Base-by-base conservation (phyloP, 2,888 invertebrate genomes). In the Mayetiola destructor region DNA sequence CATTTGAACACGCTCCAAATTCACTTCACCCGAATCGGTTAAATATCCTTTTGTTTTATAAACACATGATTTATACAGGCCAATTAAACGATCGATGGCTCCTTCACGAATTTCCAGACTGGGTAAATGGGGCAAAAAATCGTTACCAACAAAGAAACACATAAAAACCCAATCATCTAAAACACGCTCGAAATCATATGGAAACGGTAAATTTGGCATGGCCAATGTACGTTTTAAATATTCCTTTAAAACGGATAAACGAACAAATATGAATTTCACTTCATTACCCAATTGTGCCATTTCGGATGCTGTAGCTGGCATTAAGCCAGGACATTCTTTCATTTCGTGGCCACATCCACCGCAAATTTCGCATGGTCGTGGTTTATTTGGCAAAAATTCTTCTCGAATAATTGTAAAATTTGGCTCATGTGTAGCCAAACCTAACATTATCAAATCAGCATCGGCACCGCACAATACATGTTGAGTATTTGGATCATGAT, bases 81-180 rank as follows among this genome's bases (percentile, higher is more conserved):
- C 83, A 6, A 99, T 85, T 18, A 99, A 79, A 57, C 95, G 77
- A 72, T 99, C 97, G 54, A 99, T 95, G 0, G 99, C 96, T 0
- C 88, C 89, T 75, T 97, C 96, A 54, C 95, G 78, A 66, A 99
- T 99, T 78, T 99, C 97, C 63, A 99, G 74, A 56, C 95, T 95
- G 4, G 99, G 99, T 62, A 99, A 77, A 76, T 99, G 99, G 0
- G 99, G 99, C 64, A 99, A 72, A 69, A 99, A 99, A 74, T 99
- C 99, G 68, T 99, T 99, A 54, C 99, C 99, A 56, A 97, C 96
- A 73, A 99, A 99, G 76, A 99, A 99, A 69, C 99, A 99, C 93
- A 99, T 95, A 66, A 84, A 84, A 5, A 86, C 97, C 97, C 97
- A 99, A 73, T 99, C 99, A 68, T 99, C 99, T 16, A 99, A 71